Conservation (phyloP, 2,888 invertebrate species). For the Aphidius colemani region DNA sequence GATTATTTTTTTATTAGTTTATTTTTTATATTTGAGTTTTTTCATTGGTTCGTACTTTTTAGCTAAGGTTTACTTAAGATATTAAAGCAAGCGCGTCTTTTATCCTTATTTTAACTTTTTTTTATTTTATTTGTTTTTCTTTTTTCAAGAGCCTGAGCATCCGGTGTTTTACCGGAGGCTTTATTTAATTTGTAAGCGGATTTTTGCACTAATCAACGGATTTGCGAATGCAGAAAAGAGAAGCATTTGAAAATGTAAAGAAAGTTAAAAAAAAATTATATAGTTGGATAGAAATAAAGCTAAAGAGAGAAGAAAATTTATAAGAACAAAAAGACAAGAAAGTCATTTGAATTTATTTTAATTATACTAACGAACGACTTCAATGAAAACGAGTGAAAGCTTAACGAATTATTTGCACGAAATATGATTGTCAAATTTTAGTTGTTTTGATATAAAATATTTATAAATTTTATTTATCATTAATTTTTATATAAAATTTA, state of each 20-base stretch:
- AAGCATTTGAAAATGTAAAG: slow-evolving; percentile 25
- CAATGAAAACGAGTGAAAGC: slow-evolving; percentile 36
- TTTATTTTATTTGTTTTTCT: slow-evolving; percentile 14
- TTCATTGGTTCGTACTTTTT: slow-evolving; percentile 34
- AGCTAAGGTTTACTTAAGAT: slow-evolving; percentile 57
- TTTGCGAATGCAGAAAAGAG: slow-evolving; percentile 47
- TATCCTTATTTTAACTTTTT: slow-evolving; percentile 21
- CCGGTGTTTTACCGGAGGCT: slow-evolving; percentile 47
- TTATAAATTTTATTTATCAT: neutral
- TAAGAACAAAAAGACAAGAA: slow-evolving; percentile 46
- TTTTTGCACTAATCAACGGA: slow-evolving; percentile 60
- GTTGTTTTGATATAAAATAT: neutral
- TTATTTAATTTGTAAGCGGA: slow-evolving; percentile 60
- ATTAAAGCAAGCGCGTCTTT: slow-evolving; percentile 51
- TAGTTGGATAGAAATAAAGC: slow-evolving; percentile 21
- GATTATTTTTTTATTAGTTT: slow-evolving; percentile 34
- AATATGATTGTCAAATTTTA: slow-evolving; percentile 22
- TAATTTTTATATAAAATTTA: no score
- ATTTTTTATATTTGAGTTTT: slow-evolving; percentile 30
- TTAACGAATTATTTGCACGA: slow-evolving; percentile 60
- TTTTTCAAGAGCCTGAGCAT: slow-evolving; percentile 21
- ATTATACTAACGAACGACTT: slow-evolving; percentile 59
- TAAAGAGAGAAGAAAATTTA: slow-evolving; percentile 26
- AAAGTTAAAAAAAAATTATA: slow-evolving; percentile 24
- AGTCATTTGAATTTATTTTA: slow-evolving; percentile 61